Evolutionary conservation across 2,888 invertebrate genomes (phyloP), one percentile per base, ranked within the genome.

Genomic region (Caradrina kadenii): DNA sequence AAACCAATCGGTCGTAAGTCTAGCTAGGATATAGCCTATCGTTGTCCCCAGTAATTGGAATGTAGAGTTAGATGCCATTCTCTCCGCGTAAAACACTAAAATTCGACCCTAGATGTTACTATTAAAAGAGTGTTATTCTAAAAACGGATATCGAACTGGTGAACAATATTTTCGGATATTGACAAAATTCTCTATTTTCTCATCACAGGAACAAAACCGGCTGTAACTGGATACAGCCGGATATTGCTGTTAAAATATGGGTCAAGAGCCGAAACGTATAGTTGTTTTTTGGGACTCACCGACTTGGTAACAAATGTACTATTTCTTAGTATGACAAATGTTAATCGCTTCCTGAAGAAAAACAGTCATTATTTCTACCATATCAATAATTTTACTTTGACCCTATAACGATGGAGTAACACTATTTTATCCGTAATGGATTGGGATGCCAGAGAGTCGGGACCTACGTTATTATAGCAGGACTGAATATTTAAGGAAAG

Each of bases 221-320:
- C 21, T n/a, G 53, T 78, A 83, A 80, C 76, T 26, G 45, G 76
- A 76, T 81, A 70, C 73, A 56, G 13, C 22, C 48, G 35, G 69
- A 83, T 72, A 82, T 81, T 78, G 50, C 66, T 56, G 59, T 56
- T 69, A 69, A 81, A 81, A 84, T 84, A 60, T 80, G 63, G 82
- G 83, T 77, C 79, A 78, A 56, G 67, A 65, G 65, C 65, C 58
- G 67, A 58, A 73, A 59, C 35, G 48, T 65, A 15, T 50, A n/a
- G 13, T 35, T 13, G 6, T 17, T 17, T 60, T 78, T 45, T 26
- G 17, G 19, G n/a, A n/a, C n/a, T n/a, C n/a, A n/a, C n/a, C n/a
- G n/a, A 52, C 22, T 50, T 17, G 22, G 31, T 15, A 10, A 53
- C 22, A 53, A 63, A 11, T 49, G 1, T n/a, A 48, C 61, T 62